A percentile compares a stretch with the other conserved stretches of the same genome.
Conservation (phyloP, 1,140 invertebrate genomes). For the Heliconius congener region DNA sequence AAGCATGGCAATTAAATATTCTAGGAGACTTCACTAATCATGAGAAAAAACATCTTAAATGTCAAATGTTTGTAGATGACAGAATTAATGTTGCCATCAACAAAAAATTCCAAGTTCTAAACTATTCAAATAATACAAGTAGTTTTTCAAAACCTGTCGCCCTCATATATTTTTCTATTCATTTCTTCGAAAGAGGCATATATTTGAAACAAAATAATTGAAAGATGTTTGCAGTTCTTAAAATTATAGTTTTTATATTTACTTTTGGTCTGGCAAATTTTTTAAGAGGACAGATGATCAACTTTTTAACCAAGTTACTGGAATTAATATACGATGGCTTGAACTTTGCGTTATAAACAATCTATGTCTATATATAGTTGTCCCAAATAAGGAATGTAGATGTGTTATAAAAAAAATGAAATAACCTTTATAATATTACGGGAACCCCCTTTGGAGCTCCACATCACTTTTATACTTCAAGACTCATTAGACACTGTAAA, state of each 20-base stretch:
- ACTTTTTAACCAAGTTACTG: neutral
- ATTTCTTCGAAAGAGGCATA: neutral
- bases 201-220: neutral
- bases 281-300: neutral
- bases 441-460: neutral
- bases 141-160: no score
- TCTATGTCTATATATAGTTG: neutral
- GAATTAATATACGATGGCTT: neutral
- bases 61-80: no score
- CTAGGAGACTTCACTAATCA: neutral
- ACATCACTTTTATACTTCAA: neutral
- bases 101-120: no score
- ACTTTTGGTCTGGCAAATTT: neutral
- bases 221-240: neutral
- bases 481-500: neutral
- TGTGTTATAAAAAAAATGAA: neutral
- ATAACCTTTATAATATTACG: neutral
- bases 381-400: neutral
- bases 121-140: no score
- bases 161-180: neutral
- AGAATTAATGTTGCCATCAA: no score
- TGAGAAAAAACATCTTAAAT: neutral
- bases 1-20: neutral
- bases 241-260: neutral
- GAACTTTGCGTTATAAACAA: neutral